Evolutionary conservation across 2,113 vertebrate species (phyloP), one percentile per base, ranked within the genome.

Genomic region (Odocoileus virginianus): DNA sequence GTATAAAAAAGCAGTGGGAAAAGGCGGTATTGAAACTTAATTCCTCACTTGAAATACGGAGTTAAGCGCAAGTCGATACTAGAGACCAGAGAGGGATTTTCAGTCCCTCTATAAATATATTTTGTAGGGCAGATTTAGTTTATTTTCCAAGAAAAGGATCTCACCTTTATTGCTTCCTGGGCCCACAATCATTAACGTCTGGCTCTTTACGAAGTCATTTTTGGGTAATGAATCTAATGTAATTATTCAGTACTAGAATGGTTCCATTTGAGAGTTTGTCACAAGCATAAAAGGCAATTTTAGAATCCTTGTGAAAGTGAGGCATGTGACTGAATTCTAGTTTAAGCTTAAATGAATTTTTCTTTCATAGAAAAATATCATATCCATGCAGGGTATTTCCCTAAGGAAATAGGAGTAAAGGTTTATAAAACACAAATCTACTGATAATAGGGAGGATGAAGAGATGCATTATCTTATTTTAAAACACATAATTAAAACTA

Each of bases 401-500:
- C 58, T 30, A 36, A 90, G 55, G 64, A 97, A 94, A 54, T 58
- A 89, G 64, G 25, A 94, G 12, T 83, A 92, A 92, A 83, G 1
- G 8, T 92, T 83, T 92, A 92, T 45, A 71, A 87, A 83, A 94
- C 87, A 83, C n/a, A 89, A 89, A 87, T 79, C 25, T 92, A 28
- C 78, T 95, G 28, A 88, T 96, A 91, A 89, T 61, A 64, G 30
- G 57, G 8, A 81, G 28, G 58, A 58, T 43, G n/a, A 90, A 93
- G 27, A 92, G n/a, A 88, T 60, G 78, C 14, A 27, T 78, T 76
- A 43, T 33, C 28, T 89, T 95, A 58, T 74, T 88, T 91, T 84
- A 96, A 97, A 93, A 86, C n/a, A 91, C 28, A 89, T 57, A 85
- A 90, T 71, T 67, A 95, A n/a, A 89, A 54, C 36, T 83, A 85